A percentile compares a stretch with the other conserved stretches of the same genome.
phyloP scores from a whole-genome alignment of 2,113 vertebrate species.

The Uria lomvia region DNA sequence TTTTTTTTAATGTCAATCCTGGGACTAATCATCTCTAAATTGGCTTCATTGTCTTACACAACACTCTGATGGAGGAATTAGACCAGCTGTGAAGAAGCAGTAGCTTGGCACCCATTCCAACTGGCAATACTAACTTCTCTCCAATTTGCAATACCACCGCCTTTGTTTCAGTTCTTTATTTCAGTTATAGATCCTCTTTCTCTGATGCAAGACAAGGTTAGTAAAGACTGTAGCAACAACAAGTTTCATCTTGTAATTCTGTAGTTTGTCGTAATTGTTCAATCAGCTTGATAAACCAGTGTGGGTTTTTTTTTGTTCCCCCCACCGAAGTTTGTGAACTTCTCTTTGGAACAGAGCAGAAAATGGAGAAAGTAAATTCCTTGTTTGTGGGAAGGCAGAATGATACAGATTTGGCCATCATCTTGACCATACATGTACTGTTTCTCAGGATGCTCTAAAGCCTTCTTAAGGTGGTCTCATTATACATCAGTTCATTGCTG shows the following conservation, averaged over 20 bases:
- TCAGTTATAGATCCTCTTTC: slow-evolving; percentile 5
- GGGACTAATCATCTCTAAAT: not conserved
- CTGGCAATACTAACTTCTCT: not conserved
- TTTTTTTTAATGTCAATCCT: not conserved
- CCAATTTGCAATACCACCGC: not conserved
- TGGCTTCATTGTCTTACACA: not conserved
- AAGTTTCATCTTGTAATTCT: not conserved
- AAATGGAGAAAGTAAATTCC: not conserved
- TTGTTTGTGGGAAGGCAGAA: not conserved
- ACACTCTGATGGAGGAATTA: not conserved
- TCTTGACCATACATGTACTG: not conserved
- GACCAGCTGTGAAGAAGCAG: not conserved
- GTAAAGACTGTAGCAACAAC: not conserved
- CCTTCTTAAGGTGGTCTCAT: not conserved
- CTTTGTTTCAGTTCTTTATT: slow-evolving; percentile 22
- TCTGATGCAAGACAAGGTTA: not conserved
- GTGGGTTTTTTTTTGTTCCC: not conserved
- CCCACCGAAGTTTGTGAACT: not conserved
- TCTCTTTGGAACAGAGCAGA: not conserved
- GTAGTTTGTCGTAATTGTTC: not conserved
- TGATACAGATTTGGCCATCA: not conserved
- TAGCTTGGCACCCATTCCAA: not conserved
- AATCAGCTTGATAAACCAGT: not conserved
- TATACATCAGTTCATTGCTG: not conserved
- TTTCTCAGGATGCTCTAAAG: not conserved